These are phyloP conservation scores for Pecten maximus DNA, from an alignment of 2,888 invertebrate genomes.

Conservation along the genomic window DNA sequence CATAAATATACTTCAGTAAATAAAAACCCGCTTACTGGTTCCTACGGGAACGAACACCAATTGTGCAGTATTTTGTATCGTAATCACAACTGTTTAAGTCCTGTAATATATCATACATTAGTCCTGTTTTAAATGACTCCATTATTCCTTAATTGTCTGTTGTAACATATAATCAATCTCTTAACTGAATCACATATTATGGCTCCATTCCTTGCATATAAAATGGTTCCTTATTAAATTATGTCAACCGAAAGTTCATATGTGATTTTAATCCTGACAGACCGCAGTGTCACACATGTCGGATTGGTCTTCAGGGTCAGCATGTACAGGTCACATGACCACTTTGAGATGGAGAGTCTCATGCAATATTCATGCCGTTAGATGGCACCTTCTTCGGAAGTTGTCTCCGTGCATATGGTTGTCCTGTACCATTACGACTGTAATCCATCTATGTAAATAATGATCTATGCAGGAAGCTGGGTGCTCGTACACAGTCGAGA, in stretches of 20 bases:
- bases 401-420: neutral
- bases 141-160: no score
- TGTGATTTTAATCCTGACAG: neutral
- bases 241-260: neutral
- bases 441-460: conserved; percentile 13
- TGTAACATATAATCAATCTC: no score
- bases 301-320: neutral
- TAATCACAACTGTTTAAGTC: no score
- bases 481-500: neutral
- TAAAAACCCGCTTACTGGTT: no score
- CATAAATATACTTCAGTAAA: no score
- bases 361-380: neutral
- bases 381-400: neutral
- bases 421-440: neutral
- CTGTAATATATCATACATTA: no score
- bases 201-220: neutral
- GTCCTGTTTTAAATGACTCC: no score
- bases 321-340: neutral
- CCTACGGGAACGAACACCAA: no score
- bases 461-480: neutral
- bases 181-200: no score
- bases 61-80: no score
- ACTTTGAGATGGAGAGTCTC: neutral
- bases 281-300: neutral
- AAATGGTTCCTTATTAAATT: neutral